A percentile compares a stretch with the other conserved stretches of the same genome.
Evolutionary conservation across 1,140 invertebrate genomes (phyloP).

Genomic region (Danaus melanippus): DNA sequence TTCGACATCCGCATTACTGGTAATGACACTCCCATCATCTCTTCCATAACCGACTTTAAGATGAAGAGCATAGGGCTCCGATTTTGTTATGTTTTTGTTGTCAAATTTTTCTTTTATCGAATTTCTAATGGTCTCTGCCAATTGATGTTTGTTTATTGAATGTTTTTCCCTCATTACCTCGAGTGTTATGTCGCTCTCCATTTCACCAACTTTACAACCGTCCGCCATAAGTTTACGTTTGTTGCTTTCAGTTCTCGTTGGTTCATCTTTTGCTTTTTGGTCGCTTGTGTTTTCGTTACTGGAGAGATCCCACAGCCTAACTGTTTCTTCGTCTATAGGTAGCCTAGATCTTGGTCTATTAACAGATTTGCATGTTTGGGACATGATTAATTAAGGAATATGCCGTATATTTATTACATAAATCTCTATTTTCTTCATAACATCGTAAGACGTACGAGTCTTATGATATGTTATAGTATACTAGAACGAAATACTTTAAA

Average conservation of each 20-base stretch:
- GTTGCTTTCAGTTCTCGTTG: conserved; percentile 21
- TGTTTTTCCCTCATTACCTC: conserved; percentile 55
- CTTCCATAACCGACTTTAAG: conserved; percentile 41
- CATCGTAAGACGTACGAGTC: too few relatives aligned
- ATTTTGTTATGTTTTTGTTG: conserved; percentile 21
- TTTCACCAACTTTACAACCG: conserved; percentile 2
- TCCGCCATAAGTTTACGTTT: background rate
- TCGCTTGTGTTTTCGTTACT: conserved; percentile 14
- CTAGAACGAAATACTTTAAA: too few relatives aligned
- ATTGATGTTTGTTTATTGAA: conserved; percentile 47
- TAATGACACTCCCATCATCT: conserved; percentile 39
- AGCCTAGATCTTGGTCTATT: conserved; percentile 46
- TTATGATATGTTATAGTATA: too few relatives aligned
- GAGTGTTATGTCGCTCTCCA: conserved; percentile 40
- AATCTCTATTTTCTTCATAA: too few relatives aligned
- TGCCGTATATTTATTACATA: too few relatives aligned
- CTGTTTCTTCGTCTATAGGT: conserved; percentile 37
- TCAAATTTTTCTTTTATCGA: conserved; percentile 60
- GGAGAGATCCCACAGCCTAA: conserved; percentile 42
- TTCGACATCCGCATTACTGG: conserved; percentile 58
- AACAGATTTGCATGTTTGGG: conserved; percentile 24
- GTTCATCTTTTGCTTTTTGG: conserved; percentile 25
- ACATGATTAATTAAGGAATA: conserved; percentile 21
- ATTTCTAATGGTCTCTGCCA: conserved; percentile 56
- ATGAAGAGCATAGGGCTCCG: conserved; percentile 23